Base-by-base conservation (phyloP, 2,797 vertebrate genomes). In the Melanotaenia trifasciata region DNA sequence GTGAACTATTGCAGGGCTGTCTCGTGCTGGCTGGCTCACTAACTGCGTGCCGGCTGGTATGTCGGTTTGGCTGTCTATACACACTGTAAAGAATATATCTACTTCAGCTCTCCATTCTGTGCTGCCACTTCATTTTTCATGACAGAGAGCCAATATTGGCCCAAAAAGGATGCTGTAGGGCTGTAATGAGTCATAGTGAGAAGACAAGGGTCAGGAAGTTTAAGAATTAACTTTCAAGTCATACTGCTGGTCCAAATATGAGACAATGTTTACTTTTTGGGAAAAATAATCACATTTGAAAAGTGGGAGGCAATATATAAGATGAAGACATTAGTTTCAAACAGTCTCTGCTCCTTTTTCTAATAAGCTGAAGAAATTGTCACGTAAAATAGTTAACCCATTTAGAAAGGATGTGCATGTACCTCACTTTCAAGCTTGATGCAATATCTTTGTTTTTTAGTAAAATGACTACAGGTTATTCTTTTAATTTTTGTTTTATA, bases 51-150 rank as follows among this genome's bases (percentile, higher is more conserved):
- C 60, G 73, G 73, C 82, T 80, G 85, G 72, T 83, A 84, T 84
- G 77, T 84, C 33, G 80, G 88, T 89, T 89, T 91, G 90, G 89
- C 91, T n/a, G 70, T 70, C 50, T 64, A 10, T 58, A 13, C 58
- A 36, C 18, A 14, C 63, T 53, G 38, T 77, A 82, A 76, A 82
- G 75, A 90, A 82, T 84, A 87, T 78, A 76, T 90, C 76, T 68
- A 75, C 79, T 81, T 78, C 70, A 90, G 74, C 66, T 36, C 60
- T 84, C 80, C 70, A 58, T 62, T 79, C 84, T 70, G 81, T 64
- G 79, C 45, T 33, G 64, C 83, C 40, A 67, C 85, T 84, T 84
- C 33, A 75, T 77, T 87, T 80, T 76, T 67, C 74, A 74, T 75
- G 78, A 85, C 59, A 11, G 38, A 28, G 72, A 79, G 72, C 67